Evolutionary conservation across 2,888 invertebrate genomes (phyloP).

Genomic region (Diplolepis rosae): DNA sequence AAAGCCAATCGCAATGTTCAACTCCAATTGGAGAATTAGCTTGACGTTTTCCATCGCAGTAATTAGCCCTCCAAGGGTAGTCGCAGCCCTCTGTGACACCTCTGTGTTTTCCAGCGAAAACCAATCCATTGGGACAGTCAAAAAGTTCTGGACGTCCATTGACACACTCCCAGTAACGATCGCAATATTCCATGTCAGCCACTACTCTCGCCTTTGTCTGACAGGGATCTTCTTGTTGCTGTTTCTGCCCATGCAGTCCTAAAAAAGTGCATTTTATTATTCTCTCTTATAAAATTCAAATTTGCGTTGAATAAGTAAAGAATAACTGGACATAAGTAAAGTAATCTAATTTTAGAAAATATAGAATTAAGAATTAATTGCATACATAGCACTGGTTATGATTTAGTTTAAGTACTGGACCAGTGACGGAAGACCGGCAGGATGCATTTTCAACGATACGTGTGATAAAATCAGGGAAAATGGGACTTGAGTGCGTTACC

Average conservation of each 20-base stretch:
- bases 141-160: conserved; percentile 87
- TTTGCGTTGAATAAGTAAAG: background rate
- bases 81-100: conserved; percentile 93
- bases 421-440: too few relatives aligned
- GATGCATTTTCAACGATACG: too few relatives aligned
- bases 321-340: background rate
- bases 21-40: conserved; percentile 87
- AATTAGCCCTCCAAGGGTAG: conserved; percentile 91
- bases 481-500: too few relatives aligned
- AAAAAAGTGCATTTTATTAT: conserved; percentile 24
- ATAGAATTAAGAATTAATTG: background rate
- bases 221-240: conserved; percentile 85
- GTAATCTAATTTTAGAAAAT: too few relatives aligned
- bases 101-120: conserved; percentile 90
- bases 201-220: conserved; percentile 85
- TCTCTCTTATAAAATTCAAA: background rate
- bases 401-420: too few relatives aligned
- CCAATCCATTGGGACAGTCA: conserved; percentile 93
- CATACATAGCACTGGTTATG: conserved; percentile 4
- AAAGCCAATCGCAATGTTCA: conserved; percentile 94
- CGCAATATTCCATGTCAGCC: conserved; percentile 87
- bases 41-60: conserved; percentile 88
- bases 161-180: conserved; percentile 91
- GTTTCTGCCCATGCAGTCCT: conserved; percentile 66
- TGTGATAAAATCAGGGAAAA: too few relatives aligned